Conservation (phyloP, 2,113 vertebrate genomes). For the Corapipo altera region DNA sequence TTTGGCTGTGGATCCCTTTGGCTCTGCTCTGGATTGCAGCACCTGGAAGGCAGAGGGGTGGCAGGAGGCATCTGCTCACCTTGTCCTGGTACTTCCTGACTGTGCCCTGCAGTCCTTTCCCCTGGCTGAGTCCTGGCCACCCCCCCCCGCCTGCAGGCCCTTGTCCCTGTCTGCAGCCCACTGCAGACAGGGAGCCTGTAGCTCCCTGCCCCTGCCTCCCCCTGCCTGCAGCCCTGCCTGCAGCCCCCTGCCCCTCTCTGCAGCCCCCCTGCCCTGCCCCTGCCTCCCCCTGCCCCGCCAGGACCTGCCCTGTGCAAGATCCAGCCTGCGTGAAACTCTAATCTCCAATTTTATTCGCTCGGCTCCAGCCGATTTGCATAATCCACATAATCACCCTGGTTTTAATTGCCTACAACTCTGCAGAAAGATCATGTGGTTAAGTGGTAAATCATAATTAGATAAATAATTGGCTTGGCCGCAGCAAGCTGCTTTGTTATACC, state of each 20-base stretch:
- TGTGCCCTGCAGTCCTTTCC: neutral
- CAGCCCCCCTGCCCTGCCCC: neutral
- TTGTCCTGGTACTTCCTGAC: neutral
- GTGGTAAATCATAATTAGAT: conserved; percentile 98
- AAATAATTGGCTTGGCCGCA: conserved; percentile 96
- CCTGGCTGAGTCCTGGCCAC: neutral
- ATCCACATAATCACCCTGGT: conserved; percentile 88
- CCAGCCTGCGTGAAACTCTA: conserved; percentile 78
- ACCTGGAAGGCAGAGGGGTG: neutral
- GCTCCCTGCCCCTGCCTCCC: neutral
- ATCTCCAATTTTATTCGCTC: conserved; percentile 82
- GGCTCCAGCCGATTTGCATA: conserved; percentile 86
- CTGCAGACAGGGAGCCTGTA: neutral
- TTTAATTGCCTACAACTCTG: conserved; percentile 90
- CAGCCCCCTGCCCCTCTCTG: neutral
- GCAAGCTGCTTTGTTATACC: conserved; percentile 92
- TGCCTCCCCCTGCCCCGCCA: neutral
- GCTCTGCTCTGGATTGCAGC: neutral
- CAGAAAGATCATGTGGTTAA: conserved; percentile 92
- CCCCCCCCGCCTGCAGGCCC: neutral
- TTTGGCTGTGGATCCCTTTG: neutral
- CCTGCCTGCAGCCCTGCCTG: neutral
- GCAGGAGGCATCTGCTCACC: neutral
- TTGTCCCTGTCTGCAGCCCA: neutral
- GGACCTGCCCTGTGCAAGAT: conserved; percentile 63